These are phyloP conservation scores for Pachyseris speciosa DNA, from an alignment of 64 coral and sea anemone genomes.

Conservation along the genomic window DNA sequence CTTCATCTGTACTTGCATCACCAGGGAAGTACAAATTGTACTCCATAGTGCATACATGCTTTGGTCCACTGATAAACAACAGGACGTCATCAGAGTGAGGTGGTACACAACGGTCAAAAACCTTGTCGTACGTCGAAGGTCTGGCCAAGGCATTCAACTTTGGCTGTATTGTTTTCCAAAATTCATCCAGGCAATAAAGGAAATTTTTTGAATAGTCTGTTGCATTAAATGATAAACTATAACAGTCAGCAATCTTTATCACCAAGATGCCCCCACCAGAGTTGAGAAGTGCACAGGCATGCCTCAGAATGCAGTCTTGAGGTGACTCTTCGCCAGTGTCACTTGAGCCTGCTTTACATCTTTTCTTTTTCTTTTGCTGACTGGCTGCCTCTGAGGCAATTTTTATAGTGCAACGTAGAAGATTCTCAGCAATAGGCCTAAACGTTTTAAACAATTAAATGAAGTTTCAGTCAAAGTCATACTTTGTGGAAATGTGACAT, in stretches of 20 bases:
- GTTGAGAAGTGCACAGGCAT: neutral
- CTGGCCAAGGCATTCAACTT: neutral
- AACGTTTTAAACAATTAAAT: no score
- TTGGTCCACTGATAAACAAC: neutral
- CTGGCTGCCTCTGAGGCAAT: neutral
- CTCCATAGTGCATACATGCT: neutral
- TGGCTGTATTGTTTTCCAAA: neutral
- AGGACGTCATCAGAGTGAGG: neutral
- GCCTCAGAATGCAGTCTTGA: neutral
- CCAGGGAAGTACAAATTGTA: neutral
- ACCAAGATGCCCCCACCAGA: neutral
- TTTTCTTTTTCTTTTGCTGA: neutral
- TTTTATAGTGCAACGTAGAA: neutral
- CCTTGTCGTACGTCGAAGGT: neutral
- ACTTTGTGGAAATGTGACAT: no score
- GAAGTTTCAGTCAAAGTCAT: no score
- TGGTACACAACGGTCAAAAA: neutral
- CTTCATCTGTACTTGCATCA: neutral
- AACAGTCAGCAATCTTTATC: neutral
- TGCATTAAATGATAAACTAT: no score
- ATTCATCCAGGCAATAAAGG: neutral
- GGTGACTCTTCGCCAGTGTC: neutral
- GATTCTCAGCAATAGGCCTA: constrained; percentile 24
- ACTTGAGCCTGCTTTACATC: neutral
- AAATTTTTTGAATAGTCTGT: neutral